These are phyloP conservation scores for Sciurus niger DNA, from an alignment of 2,113 vertebrate species.

Conservation along the genomic window DNA sequence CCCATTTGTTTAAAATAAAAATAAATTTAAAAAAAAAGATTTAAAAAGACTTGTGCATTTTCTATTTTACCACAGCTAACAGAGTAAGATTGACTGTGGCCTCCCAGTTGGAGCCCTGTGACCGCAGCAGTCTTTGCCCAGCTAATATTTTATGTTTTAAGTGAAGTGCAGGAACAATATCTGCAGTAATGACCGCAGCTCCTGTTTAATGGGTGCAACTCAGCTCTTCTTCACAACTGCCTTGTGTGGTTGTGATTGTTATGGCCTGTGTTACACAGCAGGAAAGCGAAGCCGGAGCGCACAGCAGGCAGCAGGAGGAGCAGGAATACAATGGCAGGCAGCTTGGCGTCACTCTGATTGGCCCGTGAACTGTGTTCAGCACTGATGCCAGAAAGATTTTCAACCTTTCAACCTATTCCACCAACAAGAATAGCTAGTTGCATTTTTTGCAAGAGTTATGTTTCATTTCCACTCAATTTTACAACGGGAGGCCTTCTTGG, in stretches of 20 bases:
- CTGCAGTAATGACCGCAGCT: neutral
- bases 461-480: constrained; percentile 2
- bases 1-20: no score
- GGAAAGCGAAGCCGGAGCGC: neutral
- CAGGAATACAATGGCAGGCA: neutral
- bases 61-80: neutral
- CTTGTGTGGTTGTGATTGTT: neutral
- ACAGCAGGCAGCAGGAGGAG: neutral
- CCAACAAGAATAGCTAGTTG: neutral
- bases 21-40: neutral
- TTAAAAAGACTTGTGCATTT: constrained; percentile 6
- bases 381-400: neutral
- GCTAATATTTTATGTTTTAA: constrained; percentile 27
- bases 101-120: neutral
- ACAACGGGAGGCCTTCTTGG: neutral
- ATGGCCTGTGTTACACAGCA: neutral
- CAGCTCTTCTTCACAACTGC: neutral
- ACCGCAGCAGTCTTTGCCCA: neutral
- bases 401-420: neutral
- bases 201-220: neutral
- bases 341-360: neutral
- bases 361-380: neutral
- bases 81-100: neutral
- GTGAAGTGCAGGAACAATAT: neutral
- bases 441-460: neutral